Evolutionary conservation across 2,888 invertebrate species (phyloP), one percentile per base, ranked within the genome.

Genomic region (Nomada fabriciana): DNA sequence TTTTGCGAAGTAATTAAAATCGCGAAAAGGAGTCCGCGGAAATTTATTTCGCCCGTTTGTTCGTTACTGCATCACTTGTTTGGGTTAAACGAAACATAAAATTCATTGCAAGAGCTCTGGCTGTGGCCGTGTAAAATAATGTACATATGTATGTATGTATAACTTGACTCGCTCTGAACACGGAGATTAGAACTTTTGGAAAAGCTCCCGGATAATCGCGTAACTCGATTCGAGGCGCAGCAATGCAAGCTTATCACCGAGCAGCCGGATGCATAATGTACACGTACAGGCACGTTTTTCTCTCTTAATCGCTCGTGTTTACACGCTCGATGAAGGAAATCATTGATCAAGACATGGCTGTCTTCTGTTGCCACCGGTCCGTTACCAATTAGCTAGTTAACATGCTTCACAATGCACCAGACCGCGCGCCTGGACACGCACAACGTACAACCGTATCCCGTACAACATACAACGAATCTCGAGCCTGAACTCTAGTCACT

Each of bases 291-390:
- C 52, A 42, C 5, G 18, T 63, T 71, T 70, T 61, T 64, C 69
- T 57, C 43, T 55, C 5, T 20, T 71, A 80, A 83, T 83, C 80
- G 70, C 18, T 47, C 47, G 47, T 69, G 80, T 83, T 84, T 84
- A 83, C 83, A 77, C 81, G 75, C 64, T 72, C 80, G 77, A 75
- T 69, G 80, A 85, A 85, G 80, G 80, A 81, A 78, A 80, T 83
- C 84, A 83, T 80, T 75, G 84, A 83, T 80, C 77, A 57, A 67
- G 65, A 64, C 59, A 43, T 42, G 67, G 57, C 65, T 65, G 76
- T 70, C 68, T 73, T 84, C 80, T 52, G 80, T 72, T 68, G 53
- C 67, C 74, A 77, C 57, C 59, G 69, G 47, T 36, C 84, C 84
- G 77, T 83, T 83, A 83, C 72, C 82, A 60, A 84, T 84, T 69